phyloP scores from a whole-genome alignment of 2,113 vertebrate species.

The Charadrius vociferus region DNA sequence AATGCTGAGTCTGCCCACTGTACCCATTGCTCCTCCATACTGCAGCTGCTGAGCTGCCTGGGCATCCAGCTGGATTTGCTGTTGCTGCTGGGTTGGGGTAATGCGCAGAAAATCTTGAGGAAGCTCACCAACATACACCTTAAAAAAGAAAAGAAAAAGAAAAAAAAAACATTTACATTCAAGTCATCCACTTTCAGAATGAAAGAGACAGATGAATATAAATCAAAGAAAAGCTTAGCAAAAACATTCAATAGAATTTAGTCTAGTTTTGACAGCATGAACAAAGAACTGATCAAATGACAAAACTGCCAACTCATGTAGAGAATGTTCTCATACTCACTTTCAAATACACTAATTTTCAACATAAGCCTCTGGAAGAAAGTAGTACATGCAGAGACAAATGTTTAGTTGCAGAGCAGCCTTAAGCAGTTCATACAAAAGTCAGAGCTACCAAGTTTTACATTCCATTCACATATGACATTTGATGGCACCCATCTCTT shows the following conservation, averaged over 20 bases:
- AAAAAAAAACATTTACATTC: not conserved
- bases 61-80: constrained; percentile 93
- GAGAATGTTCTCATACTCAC: not conserved
- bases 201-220: not conserved
- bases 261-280: not conserved
- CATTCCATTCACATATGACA: not conserved
- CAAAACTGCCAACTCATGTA: not conserved
- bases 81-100: constrained; percentile 91
- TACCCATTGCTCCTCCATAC: constrained; percentile 84
- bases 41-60: constrained; percentile 94
- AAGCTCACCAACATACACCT: constrained; percentile 95
- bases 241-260: not conserved
- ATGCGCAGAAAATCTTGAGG: constrained; percentile 96
- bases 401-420: too few species aligned
- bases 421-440: not conserved
- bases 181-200: not conserved
- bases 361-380: not conserved
- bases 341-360: not conserved
- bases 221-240: not conserved
- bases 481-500: not conserved
- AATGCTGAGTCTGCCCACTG: constrained; percentile 92
- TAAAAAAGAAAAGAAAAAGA: not conserved
- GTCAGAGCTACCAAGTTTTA: not conserved
- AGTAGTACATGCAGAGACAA: not conserved
- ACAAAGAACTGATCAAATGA: not conserved